Evolutionary conservation across 2,888 invertebrate species (phyloP), one percentile per base, ranked within the genome.

Genomic region (Conops quadrifasciatus): DNA sequence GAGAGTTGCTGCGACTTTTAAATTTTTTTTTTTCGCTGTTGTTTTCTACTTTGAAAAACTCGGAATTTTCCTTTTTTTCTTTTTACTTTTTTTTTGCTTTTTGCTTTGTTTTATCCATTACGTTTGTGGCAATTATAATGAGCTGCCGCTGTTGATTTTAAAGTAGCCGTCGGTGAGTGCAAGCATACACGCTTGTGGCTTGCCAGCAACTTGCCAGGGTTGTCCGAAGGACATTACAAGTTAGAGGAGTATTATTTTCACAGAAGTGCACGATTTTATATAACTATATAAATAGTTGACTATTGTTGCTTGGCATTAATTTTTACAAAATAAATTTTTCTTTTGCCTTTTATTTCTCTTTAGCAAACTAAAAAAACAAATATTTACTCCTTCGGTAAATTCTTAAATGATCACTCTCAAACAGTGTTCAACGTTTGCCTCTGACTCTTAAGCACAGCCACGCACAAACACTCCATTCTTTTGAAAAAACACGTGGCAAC

Each of bases 41-140:
- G 21, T 59, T 68, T 59, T n/a, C 26, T 60, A 24, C 47, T 45
- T 67, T 47, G 26, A 16, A 21, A 45, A 67, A 45, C 58, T n/a
- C n/a, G 19, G 19, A 49, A 49, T 49, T n/a, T 49, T 49, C n/a
- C n/a, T 49, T n/a, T 49, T 49, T 49, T 49, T n/a, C 5, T 16
- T 3, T 58, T 21, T 19, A 1, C 30, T 19, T 30, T 16, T 62
- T 21, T 51, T 56, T 58, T 24, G 26, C 16, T 24, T 45, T 59
- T 26, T n/a, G 28, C 45, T n/a, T 11, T 47, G 1, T 26, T 49
- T 43, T 19, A 43, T 36, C 36, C 36, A 36, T 36, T 36, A 9
- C 9, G 9, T 59, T 47, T 36, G 30, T 26, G 49, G 49, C 59
- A 47, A 59, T 45, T 59, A 36, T 60, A 68, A 68, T 68, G 68